Conservation (phyloP, 2,797 vertebrate genomes). For the Darevskia nairensis region DNA sequence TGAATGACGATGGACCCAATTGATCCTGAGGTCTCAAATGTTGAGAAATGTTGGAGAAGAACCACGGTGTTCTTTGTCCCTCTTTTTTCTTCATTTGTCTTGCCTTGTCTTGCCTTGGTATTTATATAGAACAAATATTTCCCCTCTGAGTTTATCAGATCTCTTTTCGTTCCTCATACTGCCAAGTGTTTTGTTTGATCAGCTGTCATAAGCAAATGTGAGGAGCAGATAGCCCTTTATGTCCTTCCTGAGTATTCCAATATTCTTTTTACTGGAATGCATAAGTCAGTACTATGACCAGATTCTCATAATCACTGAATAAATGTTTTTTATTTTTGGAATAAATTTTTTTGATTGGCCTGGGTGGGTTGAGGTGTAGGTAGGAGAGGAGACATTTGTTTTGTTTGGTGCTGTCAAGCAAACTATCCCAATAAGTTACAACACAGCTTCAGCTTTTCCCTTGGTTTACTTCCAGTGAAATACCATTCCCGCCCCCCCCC, state of each 20-base stretch:
- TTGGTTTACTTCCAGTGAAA: not conserved
- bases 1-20: not conserved
- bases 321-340: not conserved
- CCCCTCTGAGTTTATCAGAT: not conserved
- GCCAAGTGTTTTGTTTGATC: conserved; percentile 32
- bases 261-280: not conserved
- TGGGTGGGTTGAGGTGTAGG: not conserved
- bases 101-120: conserved; percentile 9
- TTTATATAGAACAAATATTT: conserved; percentile 29
- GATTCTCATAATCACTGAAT: not conserved
- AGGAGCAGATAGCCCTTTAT: not conserved
- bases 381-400: not conserved
- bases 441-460: too few species aligned
- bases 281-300: not conserved
- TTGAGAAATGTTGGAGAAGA: not conserved
- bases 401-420: not conserved
- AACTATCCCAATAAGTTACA: not conserved
- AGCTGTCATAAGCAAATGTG: conserved; percentile 4
- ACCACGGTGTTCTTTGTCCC: not conserved
- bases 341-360: too few species aligned
- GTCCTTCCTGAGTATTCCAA: not conserved
- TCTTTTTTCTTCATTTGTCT: not conserved
- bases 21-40: not conserved
- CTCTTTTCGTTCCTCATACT: conserved; percentile 16
- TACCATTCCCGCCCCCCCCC: not conserved